These are phyloP conservation scores for Phalacrocorax brasilianus DNA, from an alignment of 2,113 vertebrate species.

Conservation along the genomic window DNA sequence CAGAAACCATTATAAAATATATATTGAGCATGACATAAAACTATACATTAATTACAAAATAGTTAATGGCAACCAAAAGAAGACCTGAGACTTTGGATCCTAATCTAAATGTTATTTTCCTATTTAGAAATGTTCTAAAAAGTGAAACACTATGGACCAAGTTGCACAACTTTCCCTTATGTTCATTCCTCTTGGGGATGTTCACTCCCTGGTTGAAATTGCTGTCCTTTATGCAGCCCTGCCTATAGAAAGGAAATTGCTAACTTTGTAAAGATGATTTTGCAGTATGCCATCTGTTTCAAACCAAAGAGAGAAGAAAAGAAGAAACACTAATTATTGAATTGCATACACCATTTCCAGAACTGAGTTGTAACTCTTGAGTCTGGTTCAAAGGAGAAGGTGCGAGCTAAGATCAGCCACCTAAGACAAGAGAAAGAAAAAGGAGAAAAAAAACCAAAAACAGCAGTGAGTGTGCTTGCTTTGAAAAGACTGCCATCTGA, in stretches of 20 bases:
- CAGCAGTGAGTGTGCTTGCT: neutral
- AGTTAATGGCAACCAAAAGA: neutral
- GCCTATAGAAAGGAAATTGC: neutral
- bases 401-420: neutral
- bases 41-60: neutral
- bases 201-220: neutral
- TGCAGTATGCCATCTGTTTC: neutral
- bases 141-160: neutral
- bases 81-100: neutral
- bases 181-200: fast-evolving
- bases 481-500: slow-evolving; percentile 15
- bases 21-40: neutral
- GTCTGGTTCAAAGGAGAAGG: neutral
- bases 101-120: neutral
- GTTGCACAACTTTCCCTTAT: neutral
- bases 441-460: neutral
- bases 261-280: neutral
- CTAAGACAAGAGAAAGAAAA: neutral
- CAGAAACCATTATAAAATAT: neutral
- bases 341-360: neutral
- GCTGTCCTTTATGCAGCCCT: neutral
- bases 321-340: neutral
- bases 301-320: neutral
- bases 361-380: neutral
- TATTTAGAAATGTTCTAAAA: neutral